phyloP scores from a whole-genome alignment of 2,888 invertebrate genomes.

The Coronaproctus castanopsis region DNA sequence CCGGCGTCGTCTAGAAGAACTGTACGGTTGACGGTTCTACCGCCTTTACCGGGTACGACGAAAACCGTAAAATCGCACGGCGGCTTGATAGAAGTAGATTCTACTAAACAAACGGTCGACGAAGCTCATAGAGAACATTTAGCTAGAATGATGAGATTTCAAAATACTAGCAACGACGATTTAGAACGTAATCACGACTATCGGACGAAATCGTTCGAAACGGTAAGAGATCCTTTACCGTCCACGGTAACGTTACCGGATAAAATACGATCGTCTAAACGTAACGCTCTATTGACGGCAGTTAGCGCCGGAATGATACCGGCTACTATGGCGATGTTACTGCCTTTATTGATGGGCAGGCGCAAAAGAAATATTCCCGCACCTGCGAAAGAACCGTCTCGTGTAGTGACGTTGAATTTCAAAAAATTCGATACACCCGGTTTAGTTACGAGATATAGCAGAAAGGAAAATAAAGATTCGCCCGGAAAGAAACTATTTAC shows the following conservation, averaged over 20 bases:
- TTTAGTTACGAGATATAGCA: conserved; percentile 1
- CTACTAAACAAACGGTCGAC: conserved; percentile 21
- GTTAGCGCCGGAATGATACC: conserved; percentile 61
- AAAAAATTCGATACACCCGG: conserved; percentile 1
- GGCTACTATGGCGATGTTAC: conserved; percentile 59
- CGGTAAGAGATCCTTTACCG: conserved; percentile 3
- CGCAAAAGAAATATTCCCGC: conserved; percentile 23
- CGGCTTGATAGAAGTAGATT: conserved; percentile 49
- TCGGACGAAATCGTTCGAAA: neutral
- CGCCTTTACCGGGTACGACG: conserved; percentile 37
- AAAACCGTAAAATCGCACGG: conserved; percentile 42
- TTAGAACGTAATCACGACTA: conserved; percentile 3
- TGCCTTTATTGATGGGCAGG: conserved; percentile 51
- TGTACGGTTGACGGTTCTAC: conserved; percentile 49
- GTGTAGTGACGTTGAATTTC: conserved; percentile 10
- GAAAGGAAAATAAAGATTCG: conserved; percentile 3
- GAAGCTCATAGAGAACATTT: conserved; percentile 22
- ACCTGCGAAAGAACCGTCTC: neutral
- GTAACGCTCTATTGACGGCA: conserved; percentile 45
- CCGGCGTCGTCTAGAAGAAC: conserved; percentile 31
- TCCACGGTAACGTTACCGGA: conserved; percentile 14
- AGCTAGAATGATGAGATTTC: conserved; percentile 20
- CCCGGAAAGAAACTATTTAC: conserved; percentile 1
- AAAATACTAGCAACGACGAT: conserved; percentile 7
- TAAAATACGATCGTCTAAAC: conserved; percentile 23